Base-by-base conservation (phyloP, 2,113 vertebrate genomes). In the Pitta sordida region DNA sequence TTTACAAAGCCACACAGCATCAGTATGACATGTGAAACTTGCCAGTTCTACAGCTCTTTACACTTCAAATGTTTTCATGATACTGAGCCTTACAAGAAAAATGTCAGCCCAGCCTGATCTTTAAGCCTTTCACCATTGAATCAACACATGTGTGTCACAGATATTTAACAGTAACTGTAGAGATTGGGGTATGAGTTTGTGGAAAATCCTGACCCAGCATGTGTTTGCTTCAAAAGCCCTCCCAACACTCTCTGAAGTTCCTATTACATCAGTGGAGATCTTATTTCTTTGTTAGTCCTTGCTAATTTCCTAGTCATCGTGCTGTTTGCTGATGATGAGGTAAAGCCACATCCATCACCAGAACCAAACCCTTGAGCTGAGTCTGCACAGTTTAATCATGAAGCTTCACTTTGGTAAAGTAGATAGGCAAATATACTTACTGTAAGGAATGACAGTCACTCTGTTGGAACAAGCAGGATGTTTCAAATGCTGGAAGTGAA, bases 11-110 rank as follows among this genome's bases (percentile, higher is more conserved):
- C 97, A 96, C 96, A 96, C 95, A 96, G 96, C 98, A 97, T 97
- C 90, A 90, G 95, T 59, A 97, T 98, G 98, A 98, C 98, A 98
- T 97, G 97, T 98, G 98, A 98, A 98, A 98, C 96, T 95, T 98
- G 97, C 97, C 98, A 97, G 97, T 97, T 95, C 94, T 94, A 39
- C 83, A 91, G 95, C 96, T 97, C 96, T 98, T 98, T 97, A 98
- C 98, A 98, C 98, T 98, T 98, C 97, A 97, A 98, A 97, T 96
- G 95, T 91, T 98, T 93, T 94, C 79, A 59, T 76, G 96, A 97
- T 98, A 97, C 85, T 96, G 96, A 98, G 93, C 96, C 96, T 97
- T 94, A 88, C 94, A 93, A 97, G 97, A 98, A 97, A 95, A 86
- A 88, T 64, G 87, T 95, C 94, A 86, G 1, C 60, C 80, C 37